A percentile compares a stretch with the other conserved stretches of the same genome.
Evolutionary conservation across 2,113 vertebrate species (phyloP).

Genomic region (Picathartes gymnocephalus): DNA sequence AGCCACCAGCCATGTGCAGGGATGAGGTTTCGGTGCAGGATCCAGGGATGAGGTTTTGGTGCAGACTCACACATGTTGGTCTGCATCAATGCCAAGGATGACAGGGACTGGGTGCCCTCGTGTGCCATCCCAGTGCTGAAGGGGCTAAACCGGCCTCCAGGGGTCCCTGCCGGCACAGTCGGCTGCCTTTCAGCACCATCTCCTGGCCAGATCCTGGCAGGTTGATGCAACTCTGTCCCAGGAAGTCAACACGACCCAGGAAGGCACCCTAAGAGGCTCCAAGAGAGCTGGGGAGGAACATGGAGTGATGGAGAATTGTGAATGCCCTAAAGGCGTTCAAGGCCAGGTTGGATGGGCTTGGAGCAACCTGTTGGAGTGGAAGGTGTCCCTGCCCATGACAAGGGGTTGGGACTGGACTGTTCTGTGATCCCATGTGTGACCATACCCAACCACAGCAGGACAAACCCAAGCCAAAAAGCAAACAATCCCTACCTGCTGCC

Average conservation of each 20-base stretch:
- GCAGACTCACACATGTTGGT: fast-evolving
- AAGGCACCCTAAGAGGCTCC: not conserved
- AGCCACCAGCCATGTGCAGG: not conserved
- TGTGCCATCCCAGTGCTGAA: not conserved
- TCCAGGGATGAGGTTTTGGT: not conserved
- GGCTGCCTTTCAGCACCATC: slow-evolving; percentile 50
- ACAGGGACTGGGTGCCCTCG: not conserved
- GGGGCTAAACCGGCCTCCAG: not conserved
- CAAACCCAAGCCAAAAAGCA: not conserved
- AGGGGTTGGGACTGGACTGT: not conserved
- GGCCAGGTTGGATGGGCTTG: not conserved
- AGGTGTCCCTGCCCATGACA: not conserved
- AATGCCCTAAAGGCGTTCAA: not conserved
- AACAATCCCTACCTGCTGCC: not conserved
- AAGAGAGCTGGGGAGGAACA: not conserved
- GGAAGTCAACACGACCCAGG: not conserved
- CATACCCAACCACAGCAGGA: fast-evolving
- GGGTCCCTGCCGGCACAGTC: not conserved
- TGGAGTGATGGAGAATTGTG: not conserved
- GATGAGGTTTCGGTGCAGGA: not conserved
- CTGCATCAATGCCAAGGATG: not conserved
- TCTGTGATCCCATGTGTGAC: not conserved
- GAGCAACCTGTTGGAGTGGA: not conserved
- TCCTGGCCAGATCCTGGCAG: not conserved
- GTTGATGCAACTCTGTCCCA: not conserved